Evolutionary conservation across 2,797 vertebrate species (phyloP).

Genomic region (Picus viridis): DNA sequence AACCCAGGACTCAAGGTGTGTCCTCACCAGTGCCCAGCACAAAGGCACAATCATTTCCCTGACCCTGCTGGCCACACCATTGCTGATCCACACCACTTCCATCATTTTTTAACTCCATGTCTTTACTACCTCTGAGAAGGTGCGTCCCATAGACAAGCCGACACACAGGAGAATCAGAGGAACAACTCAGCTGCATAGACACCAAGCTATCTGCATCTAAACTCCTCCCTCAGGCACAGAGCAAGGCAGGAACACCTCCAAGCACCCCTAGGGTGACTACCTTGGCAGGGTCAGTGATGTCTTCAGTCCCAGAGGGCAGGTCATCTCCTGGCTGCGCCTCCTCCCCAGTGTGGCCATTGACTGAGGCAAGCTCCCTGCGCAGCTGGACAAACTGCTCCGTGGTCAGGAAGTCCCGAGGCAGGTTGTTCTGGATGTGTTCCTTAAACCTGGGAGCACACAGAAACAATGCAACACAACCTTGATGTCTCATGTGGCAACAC

Average conservation of each 20-base stretch:
- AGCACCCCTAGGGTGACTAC: constrained; percentile 63
- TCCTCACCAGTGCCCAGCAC: no score
- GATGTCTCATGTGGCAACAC: rapidly evolving
- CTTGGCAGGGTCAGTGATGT: constrained; percentile 96
- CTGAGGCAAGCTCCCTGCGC: constrained; percentile 89
- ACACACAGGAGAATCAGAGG: rapidly evolving
- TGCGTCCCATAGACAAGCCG: background rate
- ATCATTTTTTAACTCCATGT: background rate
- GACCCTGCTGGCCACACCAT: no score
- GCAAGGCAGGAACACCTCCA: rapidly evolving
- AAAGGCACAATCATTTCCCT: no score
- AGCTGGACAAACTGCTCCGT: constrained; percentile 94
- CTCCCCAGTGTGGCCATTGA: constrained; percentile 84
- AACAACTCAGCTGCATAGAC: background rate
- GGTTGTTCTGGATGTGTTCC: constrained; percentile 94
- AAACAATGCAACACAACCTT: background rate
- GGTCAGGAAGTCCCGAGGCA: constrained; percentile 93
- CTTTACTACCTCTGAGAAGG: background rate
- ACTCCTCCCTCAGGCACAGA: no score
- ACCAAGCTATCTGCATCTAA: background rate
- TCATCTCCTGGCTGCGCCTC: constrained; percentile 83
- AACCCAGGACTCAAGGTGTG: no score
- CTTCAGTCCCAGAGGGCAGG: constrained; percentile 89
- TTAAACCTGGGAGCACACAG: constrained; percentile 85
- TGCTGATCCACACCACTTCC: no score